Conservation (phyloP, 2,797 vertebrate species). For the Syndactyla subalaris region DNA sequence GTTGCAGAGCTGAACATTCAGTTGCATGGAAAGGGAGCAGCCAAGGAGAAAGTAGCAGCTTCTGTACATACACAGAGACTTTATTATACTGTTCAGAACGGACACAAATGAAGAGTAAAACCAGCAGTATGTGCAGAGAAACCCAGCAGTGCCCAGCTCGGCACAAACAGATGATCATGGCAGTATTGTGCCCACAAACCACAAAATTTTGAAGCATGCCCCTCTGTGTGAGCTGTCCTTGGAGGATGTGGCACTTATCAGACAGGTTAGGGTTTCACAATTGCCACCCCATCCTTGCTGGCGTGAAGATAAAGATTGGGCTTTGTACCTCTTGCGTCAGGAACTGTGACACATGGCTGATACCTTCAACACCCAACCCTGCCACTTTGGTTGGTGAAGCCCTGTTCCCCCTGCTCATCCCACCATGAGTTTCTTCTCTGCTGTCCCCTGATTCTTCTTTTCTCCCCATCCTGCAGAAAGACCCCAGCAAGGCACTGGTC, state of each 20-base stretch:
- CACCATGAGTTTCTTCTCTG: not conserved
- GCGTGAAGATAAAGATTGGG: not conserved
- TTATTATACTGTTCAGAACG: not conserved
- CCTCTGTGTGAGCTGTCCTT: not conserved
- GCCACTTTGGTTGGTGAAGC: not conserved
- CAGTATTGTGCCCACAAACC: not conserved
- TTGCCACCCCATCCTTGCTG: not conserved
- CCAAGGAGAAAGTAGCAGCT: not conserved
- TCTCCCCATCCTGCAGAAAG: slow-evolving; percentile 69
- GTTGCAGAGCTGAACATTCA: not conserved
- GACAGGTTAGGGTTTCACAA: slow-evolving; percentile 1
- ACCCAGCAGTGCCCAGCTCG: not conserved
- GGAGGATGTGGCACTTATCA: not conserved
- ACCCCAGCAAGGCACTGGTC: slow-evolving; percentile 71
- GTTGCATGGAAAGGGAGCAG: not conserved
- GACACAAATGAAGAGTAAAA: not conserved
- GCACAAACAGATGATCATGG: not conserved
- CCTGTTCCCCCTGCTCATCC: not conserved
- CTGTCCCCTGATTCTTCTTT: not conserved
- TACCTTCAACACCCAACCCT: not conserved
- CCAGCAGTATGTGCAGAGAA: not conserved
- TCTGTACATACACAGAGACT: not conserved
- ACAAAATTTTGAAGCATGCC: not conserved
- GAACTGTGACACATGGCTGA: fast-evolving
- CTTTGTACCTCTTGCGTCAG: not conserved